Base-by-base conservation (phyloP, 2,113 vertebrate genomes). In the Plestiodon gilberti region DNA sequence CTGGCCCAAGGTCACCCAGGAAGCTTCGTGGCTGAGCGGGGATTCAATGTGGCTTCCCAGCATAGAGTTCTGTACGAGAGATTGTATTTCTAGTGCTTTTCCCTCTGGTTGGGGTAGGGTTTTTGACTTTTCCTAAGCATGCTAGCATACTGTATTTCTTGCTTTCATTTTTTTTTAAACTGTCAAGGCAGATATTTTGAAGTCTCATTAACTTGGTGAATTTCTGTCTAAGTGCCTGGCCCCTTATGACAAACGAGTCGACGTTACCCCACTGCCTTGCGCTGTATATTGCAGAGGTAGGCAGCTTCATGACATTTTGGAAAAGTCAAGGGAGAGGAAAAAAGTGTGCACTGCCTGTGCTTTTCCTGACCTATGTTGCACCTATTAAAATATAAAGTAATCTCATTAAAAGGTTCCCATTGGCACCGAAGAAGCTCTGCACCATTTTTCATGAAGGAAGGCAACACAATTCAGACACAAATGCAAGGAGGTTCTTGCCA, bases 321-420 rank as follows among this genome's bases (percentile, higher is more conserved):
- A 86, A 85, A 92, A 93, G 90, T 86, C 86, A 89, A 73, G 33
- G 59, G 65, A 88, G 89, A 57, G 3, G 23, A 20, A 17, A 22
- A 65, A 84, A 87, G 80, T 22, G 52, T 81, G 71, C 77, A 78
- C 86, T 92, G 78, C 86, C 78, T 83, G 28, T 89, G 82, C 74
- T 89, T 92, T 91, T 92, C 79, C 83, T 92, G 93, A 89, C 88
- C 84, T 88, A 79, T 83, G 70, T 87, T 80, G 88, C 83, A 87
- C 43, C 74, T 78, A 33, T 94, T 94, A 89, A 87, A 92, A 69
- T 30, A 89, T 75, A 85, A 93, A 92, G 77, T 69, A 92, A 91
- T 93, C 91, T 92, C 90, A 88, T 80, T 91, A 93, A 92, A 92
- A 93, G 87, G 86, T 93, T 94, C 87, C 86, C 87, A 87, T 69